Base-by-base conservation (phyloP, 2,113 vertebrate species). In the Butorides virescens region DNA sequence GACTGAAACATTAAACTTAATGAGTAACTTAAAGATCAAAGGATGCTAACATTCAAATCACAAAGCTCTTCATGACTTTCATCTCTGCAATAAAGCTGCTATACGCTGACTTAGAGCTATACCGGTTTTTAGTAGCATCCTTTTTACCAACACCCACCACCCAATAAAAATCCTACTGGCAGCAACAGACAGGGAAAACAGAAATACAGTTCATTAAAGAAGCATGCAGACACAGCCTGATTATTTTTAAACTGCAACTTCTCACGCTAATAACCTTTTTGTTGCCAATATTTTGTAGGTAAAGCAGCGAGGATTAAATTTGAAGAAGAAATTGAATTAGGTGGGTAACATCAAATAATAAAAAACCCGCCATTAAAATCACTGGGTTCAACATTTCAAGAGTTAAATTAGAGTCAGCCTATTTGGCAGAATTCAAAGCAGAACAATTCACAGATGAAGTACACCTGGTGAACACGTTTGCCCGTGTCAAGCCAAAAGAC, bases 1-100 rank as follows among this genome's bases (percentile, higher is more conserved):
- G 58, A 90, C n/a, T 53, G 67, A 92, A 92, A 90, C 84, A 89
- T 70, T 90, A 89, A 93, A 79, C 44, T 66, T 96, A 95, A 95
- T 29, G 30, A 97, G 68, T 55, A 92, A 95, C 62, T 86, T 70
- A 71, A 89, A 96, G 97, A 97, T 97, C 95, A 97, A 97, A 97
- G 91, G 76, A 91, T 59, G 46, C 89, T 72, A 89, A 83, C 49
- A 86, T 96, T 96, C 37, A 90, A 94, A 95, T 96, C 78, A 95
- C 81, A 94, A 96, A 76, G 88, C 36, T 92, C 55, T 92, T 97
- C 58, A 52, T 47, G 56, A 92, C 93, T 96, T 97, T 95, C 81
- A 96, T 95, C 91, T 95, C 88, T 55, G 73, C 84, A 92, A 74
- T 86, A 95, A 95, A 93, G 59, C 39, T 86, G 34, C 84, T 96